Percentiles rank a stretch among this genome's conserved stretches.
Evolutionary conservation across 1,140 invertebrate species (phyloP).

Genomic region (Hylyphantes graminicola): DNA sequence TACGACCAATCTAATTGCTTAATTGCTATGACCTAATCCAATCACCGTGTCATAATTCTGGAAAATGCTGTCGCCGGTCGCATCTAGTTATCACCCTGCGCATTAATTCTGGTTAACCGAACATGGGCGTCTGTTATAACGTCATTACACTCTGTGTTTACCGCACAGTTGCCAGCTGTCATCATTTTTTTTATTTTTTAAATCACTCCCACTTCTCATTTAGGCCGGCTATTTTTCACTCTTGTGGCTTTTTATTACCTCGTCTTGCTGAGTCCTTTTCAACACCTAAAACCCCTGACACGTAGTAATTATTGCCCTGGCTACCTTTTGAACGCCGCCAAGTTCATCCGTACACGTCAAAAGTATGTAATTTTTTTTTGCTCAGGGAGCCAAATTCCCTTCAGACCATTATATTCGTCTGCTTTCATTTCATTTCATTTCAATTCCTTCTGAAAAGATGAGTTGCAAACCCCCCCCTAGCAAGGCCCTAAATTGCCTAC

Average conservation of each 20-base stretch:
- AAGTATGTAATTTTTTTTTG: conserved; percentile 2
- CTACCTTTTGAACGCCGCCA: background rate
- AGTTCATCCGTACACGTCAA: background rate
- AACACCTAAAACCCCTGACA: conserved; percentile 52
- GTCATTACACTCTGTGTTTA: conserved; percentile 24
- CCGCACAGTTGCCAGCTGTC: conserved; percentile 39
- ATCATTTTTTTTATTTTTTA: conserved; percentile 20
- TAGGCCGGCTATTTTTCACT: conserved; percentile 18
- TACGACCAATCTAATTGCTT: too few species aligned
- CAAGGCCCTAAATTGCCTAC: conserved; percentile 8
- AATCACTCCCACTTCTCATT: conserved; percentile 22
- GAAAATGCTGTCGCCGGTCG: too few species aligned
- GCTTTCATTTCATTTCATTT: conserved; percentile 23
- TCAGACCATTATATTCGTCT: conserved; percentile 29
- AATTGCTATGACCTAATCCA: too few species aligned
- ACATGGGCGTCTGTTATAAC: background rate
- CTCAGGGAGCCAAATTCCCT: background rate
- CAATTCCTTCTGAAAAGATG: background rate
- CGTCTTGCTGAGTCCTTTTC: conserved; percentile 20
- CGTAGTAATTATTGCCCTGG: conserved; percentile 39
- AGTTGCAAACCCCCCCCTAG: background rate
- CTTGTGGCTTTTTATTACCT: conserved; percentile 29
- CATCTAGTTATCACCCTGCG: too few species aligned
- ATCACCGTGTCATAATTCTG: too few species aligned
- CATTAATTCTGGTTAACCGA: background rate